phyloP scores from a whole-genome alignment of 2,888 invertebrate genomes.

The Allolobophora icterica region DNA sequence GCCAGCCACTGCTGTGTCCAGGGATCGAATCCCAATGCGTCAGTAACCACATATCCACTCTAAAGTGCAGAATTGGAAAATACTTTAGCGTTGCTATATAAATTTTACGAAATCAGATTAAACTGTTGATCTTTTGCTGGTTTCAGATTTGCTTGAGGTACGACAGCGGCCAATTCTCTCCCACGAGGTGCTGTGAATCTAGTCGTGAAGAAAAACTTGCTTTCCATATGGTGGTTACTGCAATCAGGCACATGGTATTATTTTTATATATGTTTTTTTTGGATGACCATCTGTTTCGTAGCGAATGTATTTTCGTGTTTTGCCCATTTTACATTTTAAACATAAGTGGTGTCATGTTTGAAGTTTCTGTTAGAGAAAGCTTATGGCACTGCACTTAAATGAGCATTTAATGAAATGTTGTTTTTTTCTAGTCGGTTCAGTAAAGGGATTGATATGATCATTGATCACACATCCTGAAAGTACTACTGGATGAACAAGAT shows the following conservation, averaged over 20 bases:
- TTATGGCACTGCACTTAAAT: background rate
- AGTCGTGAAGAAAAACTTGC: background rate
- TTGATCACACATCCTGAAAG: no score
- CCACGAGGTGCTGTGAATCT: conserved; percentile 11
- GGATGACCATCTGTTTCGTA: background rate
- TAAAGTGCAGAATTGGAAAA: no score
- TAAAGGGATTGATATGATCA: no score
- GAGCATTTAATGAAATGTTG: background rate
- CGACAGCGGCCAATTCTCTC: conserved; percentile 21
- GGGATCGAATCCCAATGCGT: no score
- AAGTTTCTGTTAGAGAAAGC: background rate
- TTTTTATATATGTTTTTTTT: background rate
- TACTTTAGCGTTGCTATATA: no score
- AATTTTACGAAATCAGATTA: background rate
- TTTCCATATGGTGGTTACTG: conserved; percentile 9
- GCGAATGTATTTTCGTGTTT: conserved; percentile 2
- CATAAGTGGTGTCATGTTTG: background rate
- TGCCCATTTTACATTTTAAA: background rate
- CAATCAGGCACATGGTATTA: background rate
- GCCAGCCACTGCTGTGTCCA: no score
- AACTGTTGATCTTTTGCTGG: background rate
- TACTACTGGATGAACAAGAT: no score
- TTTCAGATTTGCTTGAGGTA: conserved; percentile 24
- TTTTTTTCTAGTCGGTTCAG: no score
- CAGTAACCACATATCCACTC: no score